Conservation (phyloP, 2,797 vertebrate species). For the Urosaurus nigricauda region DNA sequence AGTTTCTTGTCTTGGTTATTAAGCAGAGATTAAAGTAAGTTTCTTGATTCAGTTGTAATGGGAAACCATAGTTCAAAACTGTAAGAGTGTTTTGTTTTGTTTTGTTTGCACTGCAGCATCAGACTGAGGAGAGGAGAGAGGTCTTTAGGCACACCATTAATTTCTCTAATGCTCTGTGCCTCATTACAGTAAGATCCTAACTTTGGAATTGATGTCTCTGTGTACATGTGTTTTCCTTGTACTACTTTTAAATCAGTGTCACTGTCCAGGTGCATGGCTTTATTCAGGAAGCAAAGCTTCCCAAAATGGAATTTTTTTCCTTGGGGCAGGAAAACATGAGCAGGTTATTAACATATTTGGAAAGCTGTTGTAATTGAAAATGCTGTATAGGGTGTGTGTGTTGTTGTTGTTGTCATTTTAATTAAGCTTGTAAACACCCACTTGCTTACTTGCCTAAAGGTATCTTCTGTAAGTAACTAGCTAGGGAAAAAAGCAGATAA, state of each 20-base stretch:
- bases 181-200: not conserved
- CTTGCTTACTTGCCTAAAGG: not conserved
- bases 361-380: not conserved
- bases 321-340: not conserved
- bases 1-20: not conserved
- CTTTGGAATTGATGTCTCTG: not conserved
- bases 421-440: not conserved
- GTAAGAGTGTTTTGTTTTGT: not conserved
- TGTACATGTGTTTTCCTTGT: not conserved
- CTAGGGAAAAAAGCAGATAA: not conserved
- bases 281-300: not conserved
- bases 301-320: not conserved
- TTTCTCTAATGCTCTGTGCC: conserved; percentile 2
- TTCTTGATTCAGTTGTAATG: not conserved
- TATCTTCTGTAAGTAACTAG: not conserved
- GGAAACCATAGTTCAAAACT: not conserved
- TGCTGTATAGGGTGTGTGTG: not conserved
- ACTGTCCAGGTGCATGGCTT: not conserved
- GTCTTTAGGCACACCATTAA: not conserved
- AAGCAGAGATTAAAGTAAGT: not conserved
- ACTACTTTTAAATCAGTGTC: not conserved
- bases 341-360: not conserved
- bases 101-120: not conserved
- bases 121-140: not conserved
- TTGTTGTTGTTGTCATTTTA: not conserved